Evolutionary conservation across 1,140 invertebrate genomes (phyloP), one percentile per base, ranked within the genome.

Genomic region (Drosophila pandora): DNA sequence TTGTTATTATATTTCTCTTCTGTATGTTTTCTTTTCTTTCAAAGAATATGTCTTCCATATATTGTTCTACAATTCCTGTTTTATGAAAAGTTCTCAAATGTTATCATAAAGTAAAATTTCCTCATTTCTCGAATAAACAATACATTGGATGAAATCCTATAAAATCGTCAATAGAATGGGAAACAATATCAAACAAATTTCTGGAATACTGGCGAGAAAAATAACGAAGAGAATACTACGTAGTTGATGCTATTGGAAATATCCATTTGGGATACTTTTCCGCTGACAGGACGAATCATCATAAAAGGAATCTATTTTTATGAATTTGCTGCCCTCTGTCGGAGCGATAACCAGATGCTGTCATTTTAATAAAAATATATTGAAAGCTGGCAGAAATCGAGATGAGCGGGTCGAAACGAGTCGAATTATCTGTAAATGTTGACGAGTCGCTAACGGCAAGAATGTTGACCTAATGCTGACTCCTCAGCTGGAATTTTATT

Each of bases 281-380:
- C 22, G 67, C 64, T 70, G 67, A 70, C 67, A 25, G 25, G 43
- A 49, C 64, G 25, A 70, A 70, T 69, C 67, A 69, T 69, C 67
- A 69, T 69, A 69, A 69, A 69, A 57, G 43, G 67, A 25, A 55
- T 48, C 45, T 57, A 70, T 49, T 70, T 69, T 70, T 70, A 70
- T 69, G 67, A 70, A 57, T 39, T 12, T 34, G 60, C 71, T n/a
- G 30, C 23, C 23, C 60, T 75, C 71, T 47, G 70, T 23, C 54
- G 49, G 8, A 32, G 47, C 47, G 17, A 53, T 54, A 65, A 54
- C 62, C 73, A 76, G 72, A 76, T 76, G 73, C 48, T 67, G 72
- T 76, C 50, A 60, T 75, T 76, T 68, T 76, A 76, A 76, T 76
- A 67, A 68, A 70, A 76, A 68, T 58, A 76, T 76, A 76, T 75